Evolutionary conservation across 2,888 invertebrate genomes (phyloP), one percentile per base, ranked within the genome.

Genomic region (Xestoiulus laeticollis): DNA sequence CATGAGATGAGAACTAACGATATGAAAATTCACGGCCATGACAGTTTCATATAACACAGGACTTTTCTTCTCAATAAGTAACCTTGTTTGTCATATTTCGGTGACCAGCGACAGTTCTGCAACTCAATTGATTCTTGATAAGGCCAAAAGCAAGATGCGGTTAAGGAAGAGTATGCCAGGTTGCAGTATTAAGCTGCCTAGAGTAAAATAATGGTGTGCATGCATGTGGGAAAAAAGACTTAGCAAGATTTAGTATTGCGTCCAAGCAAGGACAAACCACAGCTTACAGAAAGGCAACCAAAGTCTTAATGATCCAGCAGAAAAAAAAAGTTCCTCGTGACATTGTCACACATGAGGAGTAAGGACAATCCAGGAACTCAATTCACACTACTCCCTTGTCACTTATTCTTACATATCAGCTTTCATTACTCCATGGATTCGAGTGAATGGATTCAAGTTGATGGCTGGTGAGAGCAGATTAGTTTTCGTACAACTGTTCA

Each of bases 371-470:
- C 22, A 8, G 19, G 59, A 59, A 22, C 59, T 22, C n/a, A 59
- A 59, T 59, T 22, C 59, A 19, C 22, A 59, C 59, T 59, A 10
- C 22, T 38, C 59, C 59, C 59, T 10, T 59, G 59, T 59, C 59
- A 59, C 59, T 59, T 59, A 59, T 59, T 59, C 59, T 22, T 59
- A 10, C 59, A 59, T 59, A 59, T 59, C 59, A 59, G 59, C 59
- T 59, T 59, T 22, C 53, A 59, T 22, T 59, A 59, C 59, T 4
- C 4, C 22, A 59, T 59, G 59, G 22, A 59, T 19, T 22, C 59
- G 22, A 59, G 22, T 22, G 59, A 59, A 59, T 22, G n/a, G 22
- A 59, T 59, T 59, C 22, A 22, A 16, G 6, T 8, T 59, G 59
- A 59, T 59, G 22, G 22, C 22, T 59, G 59, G 59, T 22, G 59